A percentile compares a stretch with the other conserved stretches of the same genome.
Evolutionary conservation across 2,113 vertebrate species (phyloP).

Genomic region (Sakesphorus luctuosus): DNA sequence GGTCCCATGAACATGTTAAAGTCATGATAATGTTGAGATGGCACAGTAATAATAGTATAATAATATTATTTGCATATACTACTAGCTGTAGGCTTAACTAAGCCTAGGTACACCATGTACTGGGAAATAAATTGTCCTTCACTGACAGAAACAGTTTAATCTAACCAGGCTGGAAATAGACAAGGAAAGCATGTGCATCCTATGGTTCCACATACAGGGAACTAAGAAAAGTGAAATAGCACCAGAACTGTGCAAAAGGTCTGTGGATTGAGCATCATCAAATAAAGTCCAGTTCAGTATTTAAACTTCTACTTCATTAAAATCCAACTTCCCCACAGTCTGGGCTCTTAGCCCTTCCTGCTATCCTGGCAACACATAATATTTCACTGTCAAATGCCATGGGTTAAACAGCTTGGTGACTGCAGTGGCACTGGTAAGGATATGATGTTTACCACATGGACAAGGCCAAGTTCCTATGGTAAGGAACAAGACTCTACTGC

Average conservation of each 20-base stretch:
- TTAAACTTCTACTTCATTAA: background rate
- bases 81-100: background rate
- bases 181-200: background rate
- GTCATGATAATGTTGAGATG: background rate
- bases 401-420: fast-evolving
- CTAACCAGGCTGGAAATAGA: background rate
- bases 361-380: no score
- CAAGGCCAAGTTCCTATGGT: background rate
- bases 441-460: fast-evolving
- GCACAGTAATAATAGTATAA: background rate
- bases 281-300: background rate
- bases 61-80: background rate
- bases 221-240: background rate
- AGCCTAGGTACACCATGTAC: background rate
- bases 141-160: background rate
- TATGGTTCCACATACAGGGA: background rate
- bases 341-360: background rate
- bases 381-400: background rate
- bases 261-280: background rate
- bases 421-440: fast-evolving
- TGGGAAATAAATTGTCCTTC: background rate
- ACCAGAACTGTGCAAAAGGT: background rate
- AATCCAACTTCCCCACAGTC: background rate
- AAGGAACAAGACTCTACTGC: background rate
- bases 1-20: background rate